These are phyloP conservation scores for Ricordea florida DNA, from an alignment of 92 coral and sea anemone genomes.

Conservation along the genomic window DNA sequence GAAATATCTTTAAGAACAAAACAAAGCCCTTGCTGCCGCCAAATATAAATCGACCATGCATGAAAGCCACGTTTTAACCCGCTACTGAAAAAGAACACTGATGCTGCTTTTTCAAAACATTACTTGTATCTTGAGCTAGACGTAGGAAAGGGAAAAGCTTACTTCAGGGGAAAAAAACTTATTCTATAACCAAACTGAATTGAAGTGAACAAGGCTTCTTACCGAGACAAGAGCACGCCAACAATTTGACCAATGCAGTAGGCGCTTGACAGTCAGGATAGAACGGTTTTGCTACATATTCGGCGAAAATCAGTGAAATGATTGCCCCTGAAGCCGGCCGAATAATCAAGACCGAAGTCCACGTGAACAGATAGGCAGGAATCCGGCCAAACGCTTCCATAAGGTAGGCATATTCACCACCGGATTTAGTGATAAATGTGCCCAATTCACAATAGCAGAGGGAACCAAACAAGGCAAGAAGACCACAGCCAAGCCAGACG, in stretches of 20 bases:
- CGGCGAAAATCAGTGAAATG: constrained; percentile 89
- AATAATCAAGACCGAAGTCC: constrained; percentile 92
- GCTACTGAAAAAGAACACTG: neutral
- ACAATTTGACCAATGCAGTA: constrained; percentile 68
- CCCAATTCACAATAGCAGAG: constrained; percentile 95
- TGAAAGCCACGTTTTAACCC: constrained; percentile 22
- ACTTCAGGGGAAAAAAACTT: too few species aligned
- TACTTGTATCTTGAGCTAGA: too few species aligned
- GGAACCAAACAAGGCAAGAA: constrained; percentile 88
- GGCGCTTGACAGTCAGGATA: constrained; percentile 82
- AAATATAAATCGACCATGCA: neutral
- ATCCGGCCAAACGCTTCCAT: constrained; percentile 85
- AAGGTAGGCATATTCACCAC: constrained; percentile 94
- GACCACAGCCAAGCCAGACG: constrained; percentile 90
- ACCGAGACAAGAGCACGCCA: constrained; percentile 94
- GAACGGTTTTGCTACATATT: constrained; percentile 95
- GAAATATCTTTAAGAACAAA: too few species aligned
- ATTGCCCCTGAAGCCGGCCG: constrained; percentile 97
- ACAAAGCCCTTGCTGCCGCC: too few species aligned
- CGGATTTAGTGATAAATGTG: constrained; percentile 80
- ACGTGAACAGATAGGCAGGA: constrained; percentile 91
- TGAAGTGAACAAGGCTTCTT: constrained; percentile 20
- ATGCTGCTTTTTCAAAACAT: too few species aligned
- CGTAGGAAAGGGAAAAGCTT: too few species aligned
- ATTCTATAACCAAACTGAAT: neutral